These are phyloP conservation scores for Seriola aureovittata DNA, from an alignment of 2,113 vertebrate species.

Conservation along the genomic window DNA sequence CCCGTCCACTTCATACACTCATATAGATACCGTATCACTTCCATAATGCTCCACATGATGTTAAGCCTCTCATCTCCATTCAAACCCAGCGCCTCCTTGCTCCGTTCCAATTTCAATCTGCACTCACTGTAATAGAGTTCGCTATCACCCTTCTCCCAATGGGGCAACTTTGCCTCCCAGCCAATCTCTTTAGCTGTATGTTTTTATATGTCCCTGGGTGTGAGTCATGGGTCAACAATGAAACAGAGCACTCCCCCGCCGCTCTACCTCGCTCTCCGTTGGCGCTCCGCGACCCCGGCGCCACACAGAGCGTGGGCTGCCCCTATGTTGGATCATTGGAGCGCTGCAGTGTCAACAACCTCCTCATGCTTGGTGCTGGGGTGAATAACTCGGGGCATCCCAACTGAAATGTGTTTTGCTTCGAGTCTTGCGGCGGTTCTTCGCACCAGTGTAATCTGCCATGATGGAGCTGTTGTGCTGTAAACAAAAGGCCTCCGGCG, in stretches of 20 bases:
- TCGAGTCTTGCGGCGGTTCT: background rate
- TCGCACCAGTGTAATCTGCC: slow-evolving; percentile 18
- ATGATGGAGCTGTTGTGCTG: slow-evolving; percentile 33
- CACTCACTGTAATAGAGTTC: slow-evolving; percentile 76
- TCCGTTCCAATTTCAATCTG: slow-evolving; percentile 67
- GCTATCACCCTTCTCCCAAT: slow-evolving; percentile 56
- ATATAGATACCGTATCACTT: slow-evolving; percentile 48
- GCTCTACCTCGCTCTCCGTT: background rate
- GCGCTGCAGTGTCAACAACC: slow-evolving; percentile 69
- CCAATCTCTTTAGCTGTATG: slow-evolving; percentile 70
- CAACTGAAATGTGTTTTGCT: slow-evolving; percentile 59
- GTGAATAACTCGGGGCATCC: slow-evolving; percentile 65
- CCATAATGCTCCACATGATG: slow-evolving; percentile 52
- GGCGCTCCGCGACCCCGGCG: slow-evolving; percentile 14
- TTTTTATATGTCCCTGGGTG: slow-evolving; percentile 63
- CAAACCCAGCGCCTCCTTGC: slow-evolving; percentile 33
- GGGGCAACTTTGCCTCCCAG: slow-evolving; percentile 62
- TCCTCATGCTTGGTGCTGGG: slow-evolving; percentile 57
- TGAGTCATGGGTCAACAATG: slow-evolving; percentile 72
- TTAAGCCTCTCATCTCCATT: slow-evolving; percentile 67
- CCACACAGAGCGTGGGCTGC: slow-evolving; percentile 28
- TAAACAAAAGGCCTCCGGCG: slow-evolving; percentile 38
- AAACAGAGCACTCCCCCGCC: slow-evolving; percentile 9
- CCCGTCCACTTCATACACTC: slow-evolving; percentile 23
- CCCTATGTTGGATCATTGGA: slow-evolving; percentile 39